phyloP scores from a whole-genome alignment of 1,140 invertebrate genomes.

The Drosophila watanabei region DNA sequence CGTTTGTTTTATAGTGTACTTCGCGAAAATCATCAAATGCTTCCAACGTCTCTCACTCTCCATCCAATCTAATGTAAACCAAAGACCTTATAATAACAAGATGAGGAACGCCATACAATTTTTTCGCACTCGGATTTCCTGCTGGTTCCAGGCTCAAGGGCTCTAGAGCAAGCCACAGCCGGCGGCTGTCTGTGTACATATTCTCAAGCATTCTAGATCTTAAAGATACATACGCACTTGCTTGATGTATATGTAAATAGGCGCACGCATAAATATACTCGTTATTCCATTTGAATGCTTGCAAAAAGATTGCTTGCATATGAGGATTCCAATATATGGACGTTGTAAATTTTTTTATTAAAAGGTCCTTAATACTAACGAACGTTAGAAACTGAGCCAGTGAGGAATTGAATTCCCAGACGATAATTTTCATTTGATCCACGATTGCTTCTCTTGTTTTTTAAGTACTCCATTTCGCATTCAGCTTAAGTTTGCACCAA shows the following conservation, averaged over 20 bases:
- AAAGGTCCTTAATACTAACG: not conserved
- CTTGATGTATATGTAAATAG: not conserved
- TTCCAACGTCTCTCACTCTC: conserved; percentile 38
- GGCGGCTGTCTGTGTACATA: not conserved
- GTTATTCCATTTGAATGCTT: not conserved
- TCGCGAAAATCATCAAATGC: conserved; percentile 83
- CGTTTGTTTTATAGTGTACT: conserved; percentile 41
- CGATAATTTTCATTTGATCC: conserved; percentile 27
- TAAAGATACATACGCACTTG: not conserved
- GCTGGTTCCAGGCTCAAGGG: not conserved
- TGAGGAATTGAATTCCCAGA: conserved; percentile 9
- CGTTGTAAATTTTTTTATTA: not conserved
- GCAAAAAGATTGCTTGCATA: not conserved
- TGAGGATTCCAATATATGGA: not conserved
- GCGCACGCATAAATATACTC: not conserved
- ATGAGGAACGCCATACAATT: not conserved
- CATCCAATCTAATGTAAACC: conserved; percentile 13
- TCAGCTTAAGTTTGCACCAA: conserved; percentile 29
- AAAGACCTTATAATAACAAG: not conserved
- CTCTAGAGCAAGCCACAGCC: not conserved
- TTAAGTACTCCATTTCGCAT: conserved; percentile 35
- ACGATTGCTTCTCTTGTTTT: conserved; percentile 72
- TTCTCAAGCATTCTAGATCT: not conserved
- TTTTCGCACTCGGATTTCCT: not conserved
- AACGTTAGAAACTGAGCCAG: conserved; percentile 2